Conservation (phyloP, 1,140 invertebrate genomes). For the Orius laevigatus region DNA sequence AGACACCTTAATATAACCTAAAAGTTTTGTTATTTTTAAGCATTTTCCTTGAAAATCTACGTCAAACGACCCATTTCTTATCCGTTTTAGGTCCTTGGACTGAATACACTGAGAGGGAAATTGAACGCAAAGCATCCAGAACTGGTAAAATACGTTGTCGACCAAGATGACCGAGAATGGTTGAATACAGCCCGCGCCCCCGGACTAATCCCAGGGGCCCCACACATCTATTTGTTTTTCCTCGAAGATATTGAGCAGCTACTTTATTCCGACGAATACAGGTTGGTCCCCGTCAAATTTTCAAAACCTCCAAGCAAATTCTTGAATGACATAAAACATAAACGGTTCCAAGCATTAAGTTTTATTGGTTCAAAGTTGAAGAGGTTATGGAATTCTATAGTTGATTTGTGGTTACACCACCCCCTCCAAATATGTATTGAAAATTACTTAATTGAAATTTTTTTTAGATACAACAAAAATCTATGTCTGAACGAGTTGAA, state of each 20-base stretch:
- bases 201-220: conserved; percentile 37
- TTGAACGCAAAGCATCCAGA: conserved; percentile 64
- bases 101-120: conserved; percentile 56
- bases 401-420: no score
- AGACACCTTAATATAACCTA: no score
- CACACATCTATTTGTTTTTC: conserved; percentile 64
- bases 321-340: not conserved
- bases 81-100: conserved; percentile 30
- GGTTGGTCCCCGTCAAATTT: conserved; percentile 21
- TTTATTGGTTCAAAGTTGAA: no score
- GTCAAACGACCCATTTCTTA: not conserved
- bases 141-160: conserved; percentile 57
- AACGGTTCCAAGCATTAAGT: not conserved
- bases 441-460: not conserved
- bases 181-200: conserved; percentile 49
- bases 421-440: not conserved
- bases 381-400: no score
- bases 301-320: not conserved
- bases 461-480: not conserved
- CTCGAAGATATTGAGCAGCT: conserved; percentile 63
- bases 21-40: no score
- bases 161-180: conserved; percentile 70
- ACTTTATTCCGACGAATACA: conserved; percentile 52
- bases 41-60: no score
- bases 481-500: conserved; percentile 46